Base-by-base conservation (phyloP, 2,888 invertebrate genomes). In the Myopa tessellatipennis region DNA sequence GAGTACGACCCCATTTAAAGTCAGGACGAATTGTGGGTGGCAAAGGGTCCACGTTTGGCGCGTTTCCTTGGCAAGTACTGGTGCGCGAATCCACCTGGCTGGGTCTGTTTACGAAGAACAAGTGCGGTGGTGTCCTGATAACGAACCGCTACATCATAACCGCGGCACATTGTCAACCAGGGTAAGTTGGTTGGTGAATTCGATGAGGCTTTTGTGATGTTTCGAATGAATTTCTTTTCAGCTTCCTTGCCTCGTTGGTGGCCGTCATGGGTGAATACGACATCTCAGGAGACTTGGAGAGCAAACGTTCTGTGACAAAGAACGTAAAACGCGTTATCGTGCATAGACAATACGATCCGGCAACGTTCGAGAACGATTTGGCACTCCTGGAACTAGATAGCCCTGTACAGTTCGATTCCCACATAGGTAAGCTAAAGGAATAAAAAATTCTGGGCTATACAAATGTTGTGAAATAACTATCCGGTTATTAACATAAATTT, bases 91-190 rank as follows among this genome's bases (percentile, higher is more conserved):
- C 96, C 2, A 97, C 97, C 0, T 97, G 97, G 97, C 90, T 97
- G 65, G 97, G 97, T 0, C 92, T 97, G 34, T 96, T 97, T 89
- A 96, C 96, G 70, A 97, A 97, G 89, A 97, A 97, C 90, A 97
- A 97, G 89, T 98, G 97, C 86, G 97, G 97, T 1, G 97, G 97
- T 3, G 97, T 98, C 0, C 92, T 98, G n/a, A 96, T 97, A 84
- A 95, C 95, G 55, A 94, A 92, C 83, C 92, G 93, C 88, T 97
- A 94, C 86, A 96, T 97, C 5, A 93, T 97, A 78, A 97, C 97
- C 0, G 97, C 97, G 0, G 97, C 97, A 0, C 97, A 98, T 91
- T 98, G 97, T 90, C 97, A 97, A 87, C 97, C 97, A 65, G 96
- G 97, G 95, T 95, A 88, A 85, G 86, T 26, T 14, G 16, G 40